A percentile compares a stretch with the other conserved stretches of the same genome.
phyloP scores from a whole-genome alignment of 2,888 invertebrate species.

The Cerastis leucographa region DNA sequence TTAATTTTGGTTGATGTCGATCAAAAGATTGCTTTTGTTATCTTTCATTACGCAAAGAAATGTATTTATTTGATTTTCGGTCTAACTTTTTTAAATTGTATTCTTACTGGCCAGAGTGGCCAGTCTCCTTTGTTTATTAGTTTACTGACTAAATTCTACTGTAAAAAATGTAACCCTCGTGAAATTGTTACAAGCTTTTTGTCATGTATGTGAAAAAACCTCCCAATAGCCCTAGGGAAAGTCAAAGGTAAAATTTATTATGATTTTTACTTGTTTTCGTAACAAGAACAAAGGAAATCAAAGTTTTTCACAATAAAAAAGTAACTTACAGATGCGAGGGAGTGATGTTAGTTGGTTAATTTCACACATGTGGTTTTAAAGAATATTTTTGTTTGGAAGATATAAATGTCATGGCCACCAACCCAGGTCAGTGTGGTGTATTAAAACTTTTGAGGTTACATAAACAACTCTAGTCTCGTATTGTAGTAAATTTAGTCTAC shows the following conservation, averaged over 20 bases:
- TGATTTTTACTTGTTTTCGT: background rate
- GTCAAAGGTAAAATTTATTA: background rate
- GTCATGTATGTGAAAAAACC: background rate
- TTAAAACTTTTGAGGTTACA: too few species aligned
- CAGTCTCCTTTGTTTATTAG: background rate
- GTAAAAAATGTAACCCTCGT: background rate
- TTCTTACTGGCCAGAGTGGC: background rate
- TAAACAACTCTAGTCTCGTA: too few species aligned
- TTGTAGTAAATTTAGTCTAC: too few species aligned
- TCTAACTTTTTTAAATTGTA: background rate
- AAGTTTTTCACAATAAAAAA: background rate
- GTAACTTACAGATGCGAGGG: background rate
- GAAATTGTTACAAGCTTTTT: background rate
- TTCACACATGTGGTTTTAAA: background rate
- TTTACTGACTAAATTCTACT: background rate
- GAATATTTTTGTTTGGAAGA: background rate
- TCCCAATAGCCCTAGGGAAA: background rate
- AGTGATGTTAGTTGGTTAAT: background rate
- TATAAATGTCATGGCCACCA: too few species aligned
- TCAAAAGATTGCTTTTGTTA: conserved; percentile 30
- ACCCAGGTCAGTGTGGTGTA: too few species aligned
- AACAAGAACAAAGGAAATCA: background rate
- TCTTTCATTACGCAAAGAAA: conserved; percentile 18
- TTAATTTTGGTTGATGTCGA: conserved; percentile 38
- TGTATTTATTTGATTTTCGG: background rate